These are phyloP conservation scores for Eugnorisma glareosa DNA, from an alignment of 2,888 invertebrate genomes.

Conservation along the genomic window DNA sequence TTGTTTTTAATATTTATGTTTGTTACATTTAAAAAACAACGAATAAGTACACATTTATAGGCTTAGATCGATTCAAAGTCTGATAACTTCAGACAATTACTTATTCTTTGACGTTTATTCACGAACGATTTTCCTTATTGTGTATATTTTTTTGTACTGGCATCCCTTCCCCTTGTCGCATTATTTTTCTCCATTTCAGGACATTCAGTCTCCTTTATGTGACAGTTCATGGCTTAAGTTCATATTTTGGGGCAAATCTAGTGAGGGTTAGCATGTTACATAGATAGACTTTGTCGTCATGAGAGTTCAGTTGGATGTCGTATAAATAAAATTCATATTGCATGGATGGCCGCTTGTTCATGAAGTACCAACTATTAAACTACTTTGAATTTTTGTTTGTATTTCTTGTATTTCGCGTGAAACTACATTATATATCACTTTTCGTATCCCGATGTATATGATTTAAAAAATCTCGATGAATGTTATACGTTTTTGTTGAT, in stretches of 20 bases:
- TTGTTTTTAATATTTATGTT: neutral
- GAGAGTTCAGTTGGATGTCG: too few relatives aligned
- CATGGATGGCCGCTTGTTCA: neutral
- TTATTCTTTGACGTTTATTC: constrained; percentile 45
- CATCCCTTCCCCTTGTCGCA: constrained; percentile 26
- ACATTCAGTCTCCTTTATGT: constrained; percentile 9
- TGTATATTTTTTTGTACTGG: constrained; percentile 21
- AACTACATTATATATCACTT: neutral
- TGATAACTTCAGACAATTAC: constrained; percentile 5
- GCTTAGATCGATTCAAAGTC: constrained; percentile 4
- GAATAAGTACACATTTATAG: constrained; percentile 18
- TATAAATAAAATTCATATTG: neutral
- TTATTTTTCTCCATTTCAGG: constrained; percentile 37
- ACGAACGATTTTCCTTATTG: constrained; percentile 26
- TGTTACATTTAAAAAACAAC: neutral
- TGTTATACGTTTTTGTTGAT: neutral
- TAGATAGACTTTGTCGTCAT: neutral
- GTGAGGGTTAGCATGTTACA: neutral
- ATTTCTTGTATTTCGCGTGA: neutral
- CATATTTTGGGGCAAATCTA: constrained; percentile 8
- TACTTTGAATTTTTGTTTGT: neutral
- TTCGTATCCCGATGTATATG: neutral
- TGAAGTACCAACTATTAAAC: neutral
- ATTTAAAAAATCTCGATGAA: neutral
- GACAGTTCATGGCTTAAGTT: neutral